Base-by-base conservation (phyloP, 2,888 invertebrate species). In the Hermaeophaga mercurialis region DNA sequence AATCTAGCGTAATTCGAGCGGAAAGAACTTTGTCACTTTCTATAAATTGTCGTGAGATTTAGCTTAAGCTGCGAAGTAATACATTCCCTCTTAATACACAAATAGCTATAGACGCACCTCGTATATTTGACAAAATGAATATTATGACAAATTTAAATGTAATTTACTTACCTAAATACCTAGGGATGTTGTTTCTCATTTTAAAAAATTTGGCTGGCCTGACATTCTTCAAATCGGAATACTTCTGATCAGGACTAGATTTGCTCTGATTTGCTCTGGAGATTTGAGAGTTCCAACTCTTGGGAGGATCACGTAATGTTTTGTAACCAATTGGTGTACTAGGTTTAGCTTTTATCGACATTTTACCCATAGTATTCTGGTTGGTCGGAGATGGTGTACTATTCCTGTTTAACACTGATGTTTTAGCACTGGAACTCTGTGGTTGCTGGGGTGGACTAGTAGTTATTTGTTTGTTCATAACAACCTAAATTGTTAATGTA, bases 271-370 rank as follows among this genome's bases (percentile, higher is more conserved):
- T 78, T 46, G 80, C 79, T 58, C 81, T 78, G 1, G 83, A 79
- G 28, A 84, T 75, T 36, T 82, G 83, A 2, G 84, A 84, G 70
- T 84, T 84, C 84, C 84, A 84, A 11, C 80, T 80, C 67, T 82
- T 84, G 0, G 84, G 83, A 0, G 84, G 83, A 64, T 81, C 81
- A 14, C 83, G 77, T 7, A 84, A 71, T 1, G 84, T 84, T 66
- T 84, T 85, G 65, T 84, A 84, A 1, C 82, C 81, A 5, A 79
- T 73, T 1, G 80, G 74, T 15, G 78, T 68, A 48, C 66, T 71
- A 3, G 74, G 65, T 66, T 76, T 77, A 2, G 65, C 59, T 55
- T 75, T 75, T 19, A 68, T 66, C 8, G 46, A 39, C 41, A 57
- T 19, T 54, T 64, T 61, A 58, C 62, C 14, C n/a, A 33, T 17